These are phyloP conservation scores for Spodoptera litura DNA, from an alignment of 1,140 invertebrate species.

Conservation along the genomic window DNA sequence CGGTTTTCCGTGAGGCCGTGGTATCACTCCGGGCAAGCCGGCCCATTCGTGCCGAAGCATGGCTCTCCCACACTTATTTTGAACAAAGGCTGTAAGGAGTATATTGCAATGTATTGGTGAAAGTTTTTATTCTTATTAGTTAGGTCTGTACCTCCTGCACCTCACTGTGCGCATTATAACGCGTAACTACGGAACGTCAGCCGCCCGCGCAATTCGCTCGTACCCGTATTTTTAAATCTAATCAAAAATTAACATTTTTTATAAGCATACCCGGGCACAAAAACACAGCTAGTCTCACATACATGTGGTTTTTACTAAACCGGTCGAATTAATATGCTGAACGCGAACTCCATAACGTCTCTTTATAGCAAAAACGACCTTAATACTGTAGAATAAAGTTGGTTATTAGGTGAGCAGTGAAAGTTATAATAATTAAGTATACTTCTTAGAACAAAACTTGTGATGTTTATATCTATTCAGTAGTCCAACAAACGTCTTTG, in stretches of 20 bases:
- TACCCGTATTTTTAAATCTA: background rate
- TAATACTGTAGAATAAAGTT: background rate
- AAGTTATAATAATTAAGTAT: slow-evolving; percentile 11
- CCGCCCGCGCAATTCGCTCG: too few relatives aligned
- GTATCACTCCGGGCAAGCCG: too few relatives aligned
- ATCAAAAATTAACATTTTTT: background rate
- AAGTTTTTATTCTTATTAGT: too few relatives aligned
- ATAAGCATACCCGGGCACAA: slow-evolving; percentile 9
- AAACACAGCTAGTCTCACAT: background rate
- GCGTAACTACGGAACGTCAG: too few relatives aligned
- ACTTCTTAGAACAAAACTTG: slow-evolving; percentile 8
- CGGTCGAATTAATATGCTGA: slow-evolving; percentile 27
- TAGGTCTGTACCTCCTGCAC: too few relatives aligned
- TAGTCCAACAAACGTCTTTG: slow-evolving; percentile 10
- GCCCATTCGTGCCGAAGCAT: too few relatives aligned
- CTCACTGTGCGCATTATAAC: too few relatives aligned
- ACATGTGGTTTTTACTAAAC: slow-evolving; percentile 16
- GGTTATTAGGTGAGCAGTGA: background rate
- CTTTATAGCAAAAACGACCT: background rate
- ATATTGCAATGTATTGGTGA: too few relatives aligned
- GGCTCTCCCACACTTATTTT: too few relatives aligned
- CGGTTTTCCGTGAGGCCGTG: too few relatives aligned
- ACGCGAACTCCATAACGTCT: background rate
- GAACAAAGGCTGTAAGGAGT: too few relatives aligned
- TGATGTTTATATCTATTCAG: slow-evolving; percentile 22